Conservation (phyloP, 2,888 invertebrate species). For the Pandemis corylana region DNA sequence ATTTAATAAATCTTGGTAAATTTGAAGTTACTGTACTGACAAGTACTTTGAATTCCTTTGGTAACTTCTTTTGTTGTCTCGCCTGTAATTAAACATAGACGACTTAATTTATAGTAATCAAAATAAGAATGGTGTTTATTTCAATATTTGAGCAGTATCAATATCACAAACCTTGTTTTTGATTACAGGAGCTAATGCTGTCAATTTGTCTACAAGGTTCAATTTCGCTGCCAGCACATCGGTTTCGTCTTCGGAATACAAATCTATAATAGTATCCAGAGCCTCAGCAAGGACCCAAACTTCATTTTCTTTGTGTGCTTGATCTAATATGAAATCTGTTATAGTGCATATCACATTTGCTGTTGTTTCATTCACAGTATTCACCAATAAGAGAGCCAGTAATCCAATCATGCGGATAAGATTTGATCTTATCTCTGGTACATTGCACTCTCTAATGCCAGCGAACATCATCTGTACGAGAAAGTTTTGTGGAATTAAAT, state of each 20-base stretch:
- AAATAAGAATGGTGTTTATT: constrained; percentile 4
- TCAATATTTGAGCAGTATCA: not conserved
- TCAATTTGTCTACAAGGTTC: constrained; percentile 86
- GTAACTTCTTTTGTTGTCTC: constrained; percentile 86
- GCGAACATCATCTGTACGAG: constrained; percentile 78
- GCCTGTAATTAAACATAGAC: constrained; percentile 75
- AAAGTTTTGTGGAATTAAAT: not conserved
- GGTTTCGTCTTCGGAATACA: constrained; percentile 91
- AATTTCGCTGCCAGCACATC: constrained; percentile 87
- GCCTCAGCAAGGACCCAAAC: constrained; percentile 91
- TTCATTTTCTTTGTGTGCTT: constrained; percentile 85
- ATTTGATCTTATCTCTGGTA: constrained; percentile 84
- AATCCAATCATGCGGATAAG: constrained; percentile 85
- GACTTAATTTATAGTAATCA: not conserved
- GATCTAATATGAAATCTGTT: constrained; percentile 86
- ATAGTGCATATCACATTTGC: constrained; percentile 74
- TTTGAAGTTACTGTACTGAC: constrained; percentile 89
- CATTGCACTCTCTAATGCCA: constrained; percentile 81
- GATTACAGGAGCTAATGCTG: constrained; percentile 84
- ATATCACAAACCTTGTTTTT: constrained; percentile 86
- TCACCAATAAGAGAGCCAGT: constrained; percentile 79
- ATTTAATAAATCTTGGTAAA: constrained; percentile 89
- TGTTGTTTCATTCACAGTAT: constrained; percentile 68
- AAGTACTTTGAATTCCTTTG: constrained; percentile 88
- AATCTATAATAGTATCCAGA: constrained; percentile 90